phyloP scores from a whole-genome alignment of 2,797 vertebrate genomes.

The Periophthalmus magnuspinnatus region DNA sequence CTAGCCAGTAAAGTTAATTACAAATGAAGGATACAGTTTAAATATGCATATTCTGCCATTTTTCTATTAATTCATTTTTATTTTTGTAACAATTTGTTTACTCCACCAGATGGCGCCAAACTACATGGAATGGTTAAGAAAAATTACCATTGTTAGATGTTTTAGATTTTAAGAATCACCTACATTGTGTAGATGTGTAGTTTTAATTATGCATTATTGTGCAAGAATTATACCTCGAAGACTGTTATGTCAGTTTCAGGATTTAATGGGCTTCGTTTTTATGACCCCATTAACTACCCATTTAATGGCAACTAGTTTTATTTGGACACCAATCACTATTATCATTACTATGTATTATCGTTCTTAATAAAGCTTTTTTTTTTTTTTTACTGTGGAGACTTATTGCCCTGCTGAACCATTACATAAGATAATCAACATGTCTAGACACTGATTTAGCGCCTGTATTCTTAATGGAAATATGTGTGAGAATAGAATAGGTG shows the following conservation, averaged over 20 bases:
- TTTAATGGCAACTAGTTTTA: too few species aligned
- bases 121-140: background rate
- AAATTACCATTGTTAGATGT: too few species aligned
- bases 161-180: background rate
- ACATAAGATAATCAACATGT: background rate
- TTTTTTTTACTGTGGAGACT: background rate
- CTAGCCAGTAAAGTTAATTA: background rate
- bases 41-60: background rate
- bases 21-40: background rate
- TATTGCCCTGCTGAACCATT: background rate
- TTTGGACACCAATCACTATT: too few species aligned
- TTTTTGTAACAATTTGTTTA: background rate
- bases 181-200: background rate
- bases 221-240: background rate
- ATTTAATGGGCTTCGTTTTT: background rate
- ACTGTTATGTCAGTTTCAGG: background rate
- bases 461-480: background rate
- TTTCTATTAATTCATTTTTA: background rate
- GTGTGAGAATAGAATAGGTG: background rate
- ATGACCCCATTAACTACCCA: background rate
- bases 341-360: too few species aligned
- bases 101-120: constrained; percentile 41
- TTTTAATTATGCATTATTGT: background rate
- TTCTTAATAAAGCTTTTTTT: background rate
- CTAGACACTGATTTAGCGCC: background rate